A percentile compares a stretch with the other conserved stretches of the same genome.
These are phyloP conservation scores for Habrosyne pyritoides DNA, from an alignment of 2,888 invertebrate genomes.

Conservation along the genomic window DNA sequence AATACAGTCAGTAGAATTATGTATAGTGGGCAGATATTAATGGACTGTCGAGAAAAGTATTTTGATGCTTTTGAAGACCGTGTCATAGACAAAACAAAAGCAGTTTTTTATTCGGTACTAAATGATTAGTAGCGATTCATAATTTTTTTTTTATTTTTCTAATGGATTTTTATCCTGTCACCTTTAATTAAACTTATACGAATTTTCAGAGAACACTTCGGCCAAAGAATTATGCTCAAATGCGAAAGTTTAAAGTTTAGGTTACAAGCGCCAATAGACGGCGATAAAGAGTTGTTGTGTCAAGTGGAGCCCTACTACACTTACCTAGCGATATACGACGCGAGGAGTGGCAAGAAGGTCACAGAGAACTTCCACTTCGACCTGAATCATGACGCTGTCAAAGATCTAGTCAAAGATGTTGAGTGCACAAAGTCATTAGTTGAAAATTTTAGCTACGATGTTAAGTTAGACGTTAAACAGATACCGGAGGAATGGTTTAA, in stretches of 20 bases:
- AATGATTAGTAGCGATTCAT: neutral
- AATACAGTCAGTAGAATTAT: neutral
- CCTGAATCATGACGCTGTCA: slow-evolving; percentile 89
- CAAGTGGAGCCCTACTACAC: slow-evolving; percentile 98
- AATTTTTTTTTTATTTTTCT: too few species aligned
- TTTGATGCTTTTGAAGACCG: neutral
- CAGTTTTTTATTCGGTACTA: too few species aligned
- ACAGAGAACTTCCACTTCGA: slow-evolving; percentile 97
- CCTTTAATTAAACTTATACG: neutral
- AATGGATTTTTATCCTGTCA: neutral
- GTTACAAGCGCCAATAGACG: slow-evolving; percentile 91
- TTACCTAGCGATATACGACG: slow-evolving; percentile 94
- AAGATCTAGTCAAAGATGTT: slow-evolving; percentile 77
- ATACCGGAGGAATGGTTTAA: slow-evolving; percentile 90
- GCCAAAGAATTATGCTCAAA: slow-evolving; percentile 91
- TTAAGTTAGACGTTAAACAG: slow-evolving; percentile 86
- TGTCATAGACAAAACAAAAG: too few species aligned
- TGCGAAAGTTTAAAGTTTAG: slow-evolving; percentile 93
- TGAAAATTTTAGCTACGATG: slow-evolving; percentile 80
- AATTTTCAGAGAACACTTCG: slow-evolving; percentile 90
- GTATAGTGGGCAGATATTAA: neutral
- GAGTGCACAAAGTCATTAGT: slow-evolving; percentile 78
- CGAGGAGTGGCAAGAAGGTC: slow-evolving; percentile 92
- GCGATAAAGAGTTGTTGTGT: slow-evolving; percentile 89
- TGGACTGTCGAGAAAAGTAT: neutral